Percentiles rank a stretch among this genome's conserved stretches.
phyloP scores from a whole-genome alignment of 2,113 vertebrate species.

The Sinocyclocheilus grahami region DNA sequence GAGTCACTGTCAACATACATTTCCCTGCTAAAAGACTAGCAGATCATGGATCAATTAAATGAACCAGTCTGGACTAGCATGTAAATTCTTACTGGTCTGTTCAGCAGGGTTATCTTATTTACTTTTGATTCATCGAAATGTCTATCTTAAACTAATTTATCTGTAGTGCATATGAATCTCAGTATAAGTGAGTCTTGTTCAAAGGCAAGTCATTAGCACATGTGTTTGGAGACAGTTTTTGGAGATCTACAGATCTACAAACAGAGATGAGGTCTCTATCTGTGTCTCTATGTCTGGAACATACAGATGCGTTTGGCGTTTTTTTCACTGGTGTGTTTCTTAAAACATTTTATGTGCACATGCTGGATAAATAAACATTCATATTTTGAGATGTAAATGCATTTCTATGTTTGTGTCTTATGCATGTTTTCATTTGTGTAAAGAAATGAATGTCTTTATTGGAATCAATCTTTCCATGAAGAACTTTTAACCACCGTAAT shows the following conservation, averaged over 20 bases:
- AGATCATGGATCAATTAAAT: not conserved
- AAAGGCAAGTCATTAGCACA: constrained; percentile 5
- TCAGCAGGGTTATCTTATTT: not conserved
- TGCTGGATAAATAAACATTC: constrained; percentile 70
- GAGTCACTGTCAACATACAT: not conserved
- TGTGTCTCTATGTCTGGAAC: constrained; percentile 59
- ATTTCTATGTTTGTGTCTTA: constrained; percentile 13
- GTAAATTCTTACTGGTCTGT: not conserved
- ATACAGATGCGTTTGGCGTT: constrained; percentile 39
- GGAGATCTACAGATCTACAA: not conserved
- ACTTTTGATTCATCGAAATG: not conserved
- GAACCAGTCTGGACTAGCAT: constrained; percentile 1
- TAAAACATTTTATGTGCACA: constrained; percentile 60
- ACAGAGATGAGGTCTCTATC: constrained; percentile 22
- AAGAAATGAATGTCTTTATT: too few species aligned
- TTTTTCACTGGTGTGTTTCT: constrained; percentile 27
- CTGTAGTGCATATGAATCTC: not conserved
- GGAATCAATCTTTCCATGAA: too few species aligned
- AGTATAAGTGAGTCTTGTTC: not conserved
- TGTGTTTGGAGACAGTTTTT: constrained; percentile 31
- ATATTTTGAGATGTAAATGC: constrained; percentile 54
- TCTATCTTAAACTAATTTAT: constrained; percentile 14
- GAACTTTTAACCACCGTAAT: too few species aligned
- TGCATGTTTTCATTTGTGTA: not conserved
- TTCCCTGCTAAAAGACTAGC: not conserved